phyloP scores from a whole-genome alignment of 2,113 vertebrate species.

The Micromys minutus region DNA sequence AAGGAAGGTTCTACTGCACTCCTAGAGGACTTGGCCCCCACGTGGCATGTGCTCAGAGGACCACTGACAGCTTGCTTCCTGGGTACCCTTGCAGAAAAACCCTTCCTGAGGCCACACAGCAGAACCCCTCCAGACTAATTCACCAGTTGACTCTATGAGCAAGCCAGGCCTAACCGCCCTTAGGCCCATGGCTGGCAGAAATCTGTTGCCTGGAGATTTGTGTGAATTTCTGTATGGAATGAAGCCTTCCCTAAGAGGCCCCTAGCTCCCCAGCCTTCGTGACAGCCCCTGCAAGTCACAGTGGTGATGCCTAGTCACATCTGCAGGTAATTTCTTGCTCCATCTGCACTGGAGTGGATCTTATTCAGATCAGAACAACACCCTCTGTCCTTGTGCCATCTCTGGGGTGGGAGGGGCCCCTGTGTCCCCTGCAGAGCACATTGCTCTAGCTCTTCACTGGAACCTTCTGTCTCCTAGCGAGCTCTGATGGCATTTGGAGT shows the following conservation, averaged over 20 bases:
- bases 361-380: constrained; percentile 65
- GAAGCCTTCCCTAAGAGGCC: constrained; percentile 72
- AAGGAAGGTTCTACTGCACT: background rate
- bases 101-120: background rate
- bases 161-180: background rate
- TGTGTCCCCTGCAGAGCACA: background rate
- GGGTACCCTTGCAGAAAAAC: background rate
- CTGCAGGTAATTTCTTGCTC: constrained; percentile 79
- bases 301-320: constrained; percentile 70
- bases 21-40: background rate
- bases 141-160: background rate
- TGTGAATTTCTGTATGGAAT: background rate
- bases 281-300: constrained; percentile 30
- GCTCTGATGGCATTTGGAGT: constrained; percentile 52
- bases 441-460: constrained; percentile 41
- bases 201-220: constrained; percentile 2
- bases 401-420: background rate
- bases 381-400: constrained; percentile 63
- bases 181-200: background rate
- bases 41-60: background rate
- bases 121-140: background rate
- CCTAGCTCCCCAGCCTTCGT: constrained; percentile 50
- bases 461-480: constrained; percentile 40
- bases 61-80: background rate
- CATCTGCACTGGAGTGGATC: constrained; percentile 70